Evolutionary conservation across 2,888 invertebrate genomes (phyloP).

Genomic region (Diarsia mendica): DNA sequence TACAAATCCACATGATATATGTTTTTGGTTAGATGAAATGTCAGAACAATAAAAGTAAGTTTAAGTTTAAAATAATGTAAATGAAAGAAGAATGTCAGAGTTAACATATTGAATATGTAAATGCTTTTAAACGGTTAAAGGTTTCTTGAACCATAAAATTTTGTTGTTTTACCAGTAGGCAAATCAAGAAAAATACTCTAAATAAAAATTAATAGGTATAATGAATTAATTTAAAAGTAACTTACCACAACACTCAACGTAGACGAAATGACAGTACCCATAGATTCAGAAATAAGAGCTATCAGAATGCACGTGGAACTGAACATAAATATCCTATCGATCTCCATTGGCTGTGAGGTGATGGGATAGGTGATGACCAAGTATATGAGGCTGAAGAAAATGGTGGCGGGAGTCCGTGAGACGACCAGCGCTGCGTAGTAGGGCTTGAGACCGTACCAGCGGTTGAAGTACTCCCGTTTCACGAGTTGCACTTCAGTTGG

Average conservation of each 20-base stretch:
- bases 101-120: too few relatives aligned
- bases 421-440: constrained; percentile 94
- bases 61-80: too few relatives aligned
- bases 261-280: constrained; percentile 94
- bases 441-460: constrained; percentile 95
- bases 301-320: constrained; percentile 93
- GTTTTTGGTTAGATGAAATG: background rate
- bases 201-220: background rate
- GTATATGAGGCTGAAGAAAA: constrained; percentile 92
- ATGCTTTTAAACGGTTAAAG: too few relatives aligned
- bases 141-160: too few relatives aligned
- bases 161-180: too few relatives aligned
- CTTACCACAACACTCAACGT: constrained; percentile 94
- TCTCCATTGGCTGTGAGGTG: constrained; percentile 94
- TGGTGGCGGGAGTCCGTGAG: constrained; percentile 93
- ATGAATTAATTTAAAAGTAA: constrained; percentile 61
- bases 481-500: constrained; percentile 94
- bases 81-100: too few relatives aligned
- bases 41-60: too few relatives aligned
- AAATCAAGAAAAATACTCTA: background rate
- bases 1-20: background rate
- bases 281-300: constrained; percentile 94
- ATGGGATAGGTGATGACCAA: constrained; percentile 93
- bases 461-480: constrained; percentile 95
- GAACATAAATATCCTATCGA: constrained; percentile 92